Conservation (phyloP, 2,113 vertebrate species). For the Nerophis lumbriciformis region DNA sequence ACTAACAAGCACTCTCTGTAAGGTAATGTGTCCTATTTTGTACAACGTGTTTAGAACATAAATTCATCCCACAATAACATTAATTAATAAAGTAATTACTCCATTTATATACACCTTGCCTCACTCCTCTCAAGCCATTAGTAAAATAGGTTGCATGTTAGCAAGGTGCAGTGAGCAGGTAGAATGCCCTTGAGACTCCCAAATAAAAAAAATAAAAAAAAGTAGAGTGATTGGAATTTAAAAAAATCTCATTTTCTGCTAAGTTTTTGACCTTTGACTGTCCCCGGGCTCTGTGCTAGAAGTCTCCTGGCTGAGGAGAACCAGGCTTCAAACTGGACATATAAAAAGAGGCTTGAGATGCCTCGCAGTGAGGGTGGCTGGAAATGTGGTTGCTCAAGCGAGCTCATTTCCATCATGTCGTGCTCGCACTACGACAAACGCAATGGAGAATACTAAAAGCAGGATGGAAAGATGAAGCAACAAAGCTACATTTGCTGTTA, state of each 20-base stretch:
- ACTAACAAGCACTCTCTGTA: too few relatives aligned
- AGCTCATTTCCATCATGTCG: slow-evolving; percentile 20
- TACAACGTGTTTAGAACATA: too few relatives aligned
- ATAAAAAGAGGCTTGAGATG: slow-evolving; percentile 28
- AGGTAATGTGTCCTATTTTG: too few relatives aligned
- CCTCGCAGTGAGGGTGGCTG: slow-evolving; percentile 24
- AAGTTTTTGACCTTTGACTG: slow-evolving; percentile 37
- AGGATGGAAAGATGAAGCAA: background rate
- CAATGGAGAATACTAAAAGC: background rate
- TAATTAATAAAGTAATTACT: too few relatives aligned
- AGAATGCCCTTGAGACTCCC: background rate
- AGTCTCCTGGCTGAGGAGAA: slow-evolving; percentile 25
- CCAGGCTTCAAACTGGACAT: slow-evolving; percentile 34
- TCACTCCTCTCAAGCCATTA: background rate
- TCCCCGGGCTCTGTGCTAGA: slow-evolving; percentile 44
- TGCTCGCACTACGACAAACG: background rate
- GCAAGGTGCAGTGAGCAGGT: background rate
- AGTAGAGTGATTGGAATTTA: slow-evolving; percentile 24
- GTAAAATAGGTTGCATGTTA: slow-evolving; percentile 3
- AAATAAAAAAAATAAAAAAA: slow-evolving; percentile 15
- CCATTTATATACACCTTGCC: background rate
- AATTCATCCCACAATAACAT: too few relatives aligned
- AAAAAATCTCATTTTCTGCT: background rate
- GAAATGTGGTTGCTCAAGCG: slow-evolving; percentile 7
- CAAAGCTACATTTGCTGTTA: background rate